phyloP scores from a whole-genome alignment of 1,140 invertebrate genomes.

The Ridgeia piscesae region DNA sequence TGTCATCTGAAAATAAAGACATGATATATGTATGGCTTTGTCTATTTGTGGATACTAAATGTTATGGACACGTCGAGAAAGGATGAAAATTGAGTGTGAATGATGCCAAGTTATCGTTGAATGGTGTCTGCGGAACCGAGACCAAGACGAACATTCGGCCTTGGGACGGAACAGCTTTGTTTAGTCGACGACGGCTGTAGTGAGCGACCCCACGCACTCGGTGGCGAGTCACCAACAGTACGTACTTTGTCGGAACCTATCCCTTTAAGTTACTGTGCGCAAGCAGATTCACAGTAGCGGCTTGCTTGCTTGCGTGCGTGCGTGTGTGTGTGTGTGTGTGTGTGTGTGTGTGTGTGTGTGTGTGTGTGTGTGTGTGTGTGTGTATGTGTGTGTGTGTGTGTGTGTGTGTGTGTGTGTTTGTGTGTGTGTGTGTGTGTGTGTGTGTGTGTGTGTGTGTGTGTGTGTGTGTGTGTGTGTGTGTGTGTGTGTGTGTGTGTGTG shows the following conservation, averaged over 20 bases:
- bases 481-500: no score
- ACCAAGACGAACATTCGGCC: background rate
- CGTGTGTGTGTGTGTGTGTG: background rate
- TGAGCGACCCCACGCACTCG: background rate
- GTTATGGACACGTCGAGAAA: background rate
- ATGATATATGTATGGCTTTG: no score
- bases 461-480: no score
- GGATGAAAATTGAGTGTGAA: background rate
- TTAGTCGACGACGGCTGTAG: background rate
- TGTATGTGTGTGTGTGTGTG: no score
- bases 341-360: background rate
- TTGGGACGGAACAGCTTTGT: background rate
- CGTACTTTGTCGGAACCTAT: background rate
- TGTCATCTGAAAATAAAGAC: no score
- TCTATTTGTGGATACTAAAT: no score
- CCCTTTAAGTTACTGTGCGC: background rate
- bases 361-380: background rate
- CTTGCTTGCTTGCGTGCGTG: background rate
- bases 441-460: no score
- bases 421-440: background rate
- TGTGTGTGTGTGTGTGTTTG: background rate
- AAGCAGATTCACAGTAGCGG: background rate
- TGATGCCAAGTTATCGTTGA: background rate
- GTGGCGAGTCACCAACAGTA: background rate
- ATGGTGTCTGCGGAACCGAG: background rate